Evolutionary conservation across 1,140 invertebrate species (phyloP).

Genomic region (Potamilus streckersoni): DNA sequence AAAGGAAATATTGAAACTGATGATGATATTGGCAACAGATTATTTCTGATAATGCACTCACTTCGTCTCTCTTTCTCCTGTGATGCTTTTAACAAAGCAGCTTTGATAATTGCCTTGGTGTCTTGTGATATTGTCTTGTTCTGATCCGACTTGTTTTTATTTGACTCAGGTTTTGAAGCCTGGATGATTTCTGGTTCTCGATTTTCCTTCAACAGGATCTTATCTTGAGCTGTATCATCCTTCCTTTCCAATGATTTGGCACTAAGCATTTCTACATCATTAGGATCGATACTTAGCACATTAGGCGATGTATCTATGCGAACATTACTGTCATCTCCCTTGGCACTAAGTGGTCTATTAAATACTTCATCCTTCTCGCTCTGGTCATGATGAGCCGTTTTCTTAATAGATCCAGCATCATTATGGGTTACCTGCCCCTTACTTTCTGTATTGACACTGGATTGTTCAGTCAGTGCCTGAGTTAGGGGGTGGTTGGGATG

Average conservation of each 20-base stretch:
- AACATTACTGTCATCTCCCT: conserved; percentile 28
- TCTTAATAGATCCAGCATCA: conserved; percentile 4
- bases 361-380: conserved; percentile 25
- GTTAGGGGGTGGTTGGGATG: background rate
- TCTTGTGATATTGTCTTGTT: conserved; percentile 56
- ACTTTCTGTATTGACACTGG: conserved; percentile 6
- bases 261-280: conserved; percentile 64
- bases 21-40: background rate
- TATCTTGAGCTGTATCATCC: background rate
- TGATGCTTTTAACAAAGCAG: conserved; percentile 53
- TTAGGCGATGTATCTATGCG: conserved; percentile 35
- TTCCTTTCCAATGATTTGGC: conserved; percentile 50
- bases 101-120: conserved; percentile 61
- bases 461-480: background rate
- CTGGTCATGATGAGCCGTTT: background rate
- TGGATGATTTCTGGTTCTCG: conserved; percentile 13
- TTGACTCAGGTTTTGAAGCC: background rate
- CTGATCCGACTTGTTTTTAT: conserved; percentile 22
- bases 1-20: background rate
- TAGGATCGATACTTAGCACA: conserved; percentile 25
- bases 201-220: conserved; percentile 8
- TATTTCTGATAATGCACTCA: conserved; percentile 16
- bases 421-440: conserved; percentile 2
- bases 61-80: conserved; percentile 51
- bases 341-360: conserved; percentile 35